These are phyloP conservation scores for Hycleus cichorii DNA, from an alignment of 1,140 invertebrate genomes.

Conservation along the genomic window DNA sequence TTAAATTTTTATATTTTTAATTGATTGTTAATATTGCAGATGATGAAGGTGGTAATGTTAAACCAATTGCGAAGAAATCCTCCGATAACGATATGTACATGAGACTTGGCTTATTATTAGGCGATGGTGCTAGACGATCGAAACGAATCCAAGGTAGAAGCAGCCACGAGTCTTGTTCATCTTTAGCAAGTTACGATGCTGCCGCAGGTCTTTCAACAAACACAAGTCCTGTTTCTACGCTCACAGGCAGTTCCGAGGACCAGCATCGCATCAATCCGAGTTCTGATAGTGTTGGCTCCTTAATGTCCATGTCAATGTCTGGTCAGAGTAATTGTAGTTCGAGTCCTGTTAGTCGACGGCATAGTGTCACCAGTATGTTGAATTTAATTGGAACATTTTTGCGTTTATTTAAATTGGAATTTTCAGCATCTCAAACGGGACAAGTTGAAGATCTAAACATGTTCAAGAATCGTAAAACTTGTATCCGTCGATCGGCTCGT, in stretches of 20 bases:
- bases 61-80: slow-evolving; percentile 52
- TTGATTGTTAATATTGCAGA: slow-evolving; percentile 43
- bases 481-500: slow-evolving; percentile 65
- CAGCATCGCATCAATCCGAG: slow-evolving; percentile 50
- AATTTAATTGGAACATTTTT: neutral
- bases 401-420: neutral
- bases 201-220: slow-evolving; percentile 65
- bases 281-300: slow-evolving; percentile 68
- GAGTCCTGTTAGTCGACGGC: slow-evolving; percentile 67
- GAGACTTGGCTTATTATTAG: slow-evolving; percentile 73
- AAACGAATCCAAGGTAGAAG: slow-evolving; percentile 41
- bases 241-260: slow-evolving; percentile 70
- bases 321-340: slow-evolving; percentile 70
- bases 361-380: slow-evolving; percentile 69
- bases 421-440: slow-evolving; percentile 54
- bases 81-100: slow-evolving; percentile 76
- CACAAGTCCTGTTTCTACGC: slow-evolving; percentile 79
- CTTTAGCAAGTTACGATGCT: slow-evolving; percentile 68
- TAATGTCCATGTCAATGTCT: slow-evolving; percentile 71
- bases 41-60: slow-evolving; percentile 61
- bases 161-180: slow-evolving; percentile 54
- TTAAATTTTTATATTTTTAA: slow-evolving; percentile 1
- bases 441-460: slow-evolving; percentile 60
- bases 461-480: slow-evolving; percentile 66
- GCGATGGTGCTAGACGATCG: slow-evolving; percentile 50